Base-by-base conservation (phyloP, 2,797 vertebrate genomes). In the Amniataba percoides region DNA sequence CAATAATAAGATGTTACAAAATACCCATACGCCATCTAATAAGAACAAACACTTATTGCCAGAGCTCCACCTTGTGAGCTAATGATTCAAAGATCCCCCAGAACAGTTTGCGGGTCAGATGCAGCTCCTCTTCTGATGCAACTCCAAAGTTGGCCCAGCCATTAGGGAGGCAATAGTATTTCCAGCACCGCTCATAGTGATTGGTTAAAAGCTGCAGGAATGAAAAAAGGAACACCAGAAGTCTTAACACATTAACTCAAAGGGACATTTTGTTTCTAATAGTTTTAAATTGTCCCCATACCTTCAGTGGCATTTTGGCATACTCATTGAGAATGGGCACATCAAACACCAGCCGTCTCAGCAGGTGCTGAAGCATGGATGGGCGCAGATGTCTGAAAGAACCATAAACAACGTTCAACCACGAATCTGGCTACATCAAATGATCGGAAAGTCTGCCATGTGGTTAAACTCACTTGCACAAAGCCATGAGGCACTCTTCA, bases 71-170 rank as follows among this genome's bases (percentile, higher is more conserved):
- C 96, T 98, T 99, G 80, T 98, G 97, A 0, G 96, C 96, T 71
- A 98, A 89, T 0, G 97, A 99, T 82, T 99, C 97, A 91, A 99
- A 98, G 87, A 98, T 98, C 71, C 98, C 98, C 98, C 97, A 98
- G 91, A 99, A 99, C 81, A 99, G 96, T 80, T 99, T 99, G 10
- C 98, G 95, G 2, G 97, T 97, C 53, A 99, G 93, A 84, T 99
- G 98, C 52, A 99, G 95, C 88, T 99, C 98, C 86, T 99, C 98
- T 82, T 99, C 98, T 0, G 98, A 99, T 39, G 97, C 95, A 13
- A 98, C 89, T 2, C 98, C 97, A n/a, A 96, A 98, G 91, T 96
- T 98, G 82, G 96, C 97, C 97, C 98, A 99, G n/a, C 98, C 97
- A 1, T 97, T 97, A 52, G 97, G 97, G 40, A 99, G 95, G 82